Base-by-base conservation (phyloP, 2,113 vertebrate species). In the Austrofundulus limnaeus region DNA sequence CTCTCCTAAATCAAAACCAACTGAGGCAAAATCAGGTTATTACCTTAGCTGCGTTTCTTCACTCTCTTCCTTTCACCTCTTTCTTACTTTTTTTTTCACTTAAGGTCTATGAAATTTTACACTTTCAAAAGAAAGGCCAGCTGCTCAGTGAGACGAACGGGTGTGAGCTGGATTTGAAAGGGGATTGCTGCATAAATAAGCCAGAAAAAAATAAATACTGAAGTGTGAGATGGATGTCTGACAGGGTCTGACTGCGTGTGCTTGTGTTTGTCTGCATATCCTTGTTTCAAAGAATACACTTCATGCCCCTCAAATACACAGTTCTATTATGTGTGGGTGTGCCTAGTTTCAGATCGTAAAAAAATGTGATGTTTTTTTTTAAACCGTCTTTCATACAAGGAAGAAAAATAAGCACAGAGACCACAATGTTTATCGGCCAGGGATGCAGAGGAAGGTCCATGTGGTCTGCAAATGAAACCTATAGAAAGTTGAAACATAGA, bases 1-100 rank as follows among this genome's bases (percentile, higher is more conserved):
- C 84, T 83, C 61, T 77, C 84, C 65, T 84, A 89, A 90, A 88
- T 90, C 82, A 84, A 87, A 89, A 80, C 73, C 87, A 88, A 81
- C 84, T 83, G 72, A 88, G 82, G 79, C 53, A 19, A 87, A 87
- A 84, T 87, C 81, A 81, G 82, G 87, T 89, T 90, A 89, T 90
- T 88, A 88, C 82, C 77, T 86, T 72, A 72, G 82, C 76, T 67
- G 69, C 60, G 54, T 81, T 81, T 70, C 68, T 59, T 68, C 61
- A 55, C 57, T 47, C 65, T 66, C 60, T 70, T 64, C 60, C 59
- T 46, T 47, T 64, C 56, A 59, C 51, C 70, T 55, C n/a, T 14
- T 38, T 54, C 51, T 54, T 54, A 17, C 31, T 5, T 57, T 78
- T 70, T 78, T 72, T 28, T 79, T 72, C 84, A 62, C 75, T 81